Percentiles rank a stretch among this genome's conserved stretches.
These are phyloP conservation scores for Lanius collurio DNA, from an alignment of 2,113 vertebrate species.

Conservation along the genomic window DNA sequence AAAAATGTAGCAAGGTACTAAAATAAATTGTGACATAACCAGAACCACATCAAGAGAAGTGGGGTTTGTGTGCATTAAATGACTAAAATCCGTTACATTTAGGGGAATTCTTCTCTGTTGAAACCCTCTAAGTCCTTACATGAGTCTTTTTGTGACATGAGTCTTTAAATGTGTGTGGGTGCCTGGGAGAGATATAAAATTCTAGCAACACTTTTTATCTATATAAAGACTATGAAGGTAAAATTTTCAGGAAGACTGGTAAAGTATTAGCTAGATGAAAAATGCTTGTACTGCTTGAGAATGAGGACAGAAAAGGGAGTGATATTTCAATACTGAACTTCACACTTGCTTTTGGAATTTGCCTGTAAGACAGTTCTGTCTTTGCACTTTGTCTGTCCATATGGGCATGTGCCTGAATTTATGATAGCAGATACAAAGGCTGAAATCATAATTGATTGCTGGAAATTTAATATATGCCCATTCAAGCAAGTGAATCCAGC, in stretches of 20 bases:
- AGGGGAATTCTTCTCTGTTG: background rate
- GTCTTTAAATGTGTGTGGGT: background rate
- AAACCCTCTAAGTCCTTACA: background rate
- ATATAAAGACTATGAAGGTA: background rate
- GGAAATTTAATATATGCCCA: slow-evolving; percentile 34
- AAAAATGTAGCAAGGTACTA: background rate
- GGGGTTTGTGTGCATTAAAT: background rate
- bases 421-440: slow-evolving; percentile 33
- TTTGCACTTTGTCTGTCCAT: slow-evolving; percentile 54
- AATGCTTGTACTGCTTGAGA: background rate
- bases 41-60: background rate
- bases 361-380: slow-evolving; percentile 44
- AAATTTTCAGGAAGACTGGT: background rate
- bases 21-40: background rate
- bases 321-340: slow-evolving; percentile 34
- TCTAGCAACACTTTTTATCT: background rate
- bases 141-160: background rate
- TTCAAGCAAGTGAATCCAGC: slow-evolving; percentile 1
- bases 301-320: background rate
- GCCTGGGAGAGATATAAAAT: background rate
- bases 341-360: slow-evolving; percentile 56
- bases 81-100: background rate
- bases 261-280: background rate
- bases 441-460: slow-evolving; percentile 55
- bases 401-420: slow-evolving; percentile 48